phyloP scores from a whole-genome alignment of 1,140 invertebrate species.

The Caenorhabditis briggsae region DNA sequence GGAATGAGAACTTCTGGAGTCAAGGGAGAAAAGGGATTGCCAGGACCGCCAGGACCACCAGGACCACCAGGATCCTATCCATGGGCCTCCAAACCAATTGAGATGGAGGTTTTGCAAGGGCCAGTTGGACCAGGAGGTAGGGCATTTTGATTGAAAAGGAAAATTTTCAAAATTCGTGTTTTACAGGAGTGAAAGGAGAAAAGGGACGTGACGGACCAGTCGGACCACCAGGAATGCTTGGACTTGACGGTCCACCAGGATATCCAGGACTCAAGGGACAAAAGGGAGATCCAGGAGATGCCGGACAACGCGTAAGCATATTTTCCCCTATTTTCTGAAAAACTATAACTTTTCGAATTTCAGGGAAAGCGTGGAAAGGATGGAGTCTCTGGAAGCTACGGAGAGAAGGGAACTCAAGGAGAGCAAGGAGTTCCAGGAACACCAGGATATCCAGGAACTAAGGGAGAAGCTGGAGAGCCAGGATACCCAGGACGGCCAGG shows the following conservation, averaged over 20 bases:
- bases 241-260: conserved; percentile 74
- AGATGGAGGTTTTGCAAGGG: conserved; percentile 77
- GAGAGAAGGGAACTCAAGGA: conserved; percentile 65
- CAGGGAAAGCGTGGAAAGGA: conserved; percentile 76
- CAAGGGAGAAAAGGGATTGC: conserved; percentile 76
- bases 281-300: conserved; percentile 76
- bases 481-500: conserved; percentile 75
- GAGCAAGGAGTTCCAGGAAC: conserved; percentile 67
- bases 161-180: not conserved
- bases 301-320: conserved; percentile 69
- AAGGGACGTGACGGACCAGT: conserved; percentile 75
- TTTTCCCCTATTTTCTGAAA: not conserved
- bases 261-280: conserved; percentile 75
- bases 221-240: conserved; percentile 71
- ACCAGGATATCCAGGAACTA: conserved; percentile 68
- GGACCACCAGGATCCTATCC: conserved; percentile 69
- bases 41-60: conserved; percentile 70
- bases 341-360: not conserved
- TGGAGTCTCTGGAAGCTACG: conserved; percentile 66
- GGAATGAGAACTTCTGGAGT: conserved; percentile 75
- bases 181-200: conserved; percentile 73
- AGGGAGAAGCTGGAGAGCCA: conserved; percentile 73
- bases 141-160: not conserved
- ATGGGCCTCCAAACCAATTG: conserved; percentile 72
- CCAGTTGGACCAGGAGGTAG: conserved; percentile 68